Evolutionary conservation across 2,888 invertebrate genomes (phyloP), one percentile per base, ranked within the genome.

Genomic region (Ommatoiulus sabulosus): DNA sequence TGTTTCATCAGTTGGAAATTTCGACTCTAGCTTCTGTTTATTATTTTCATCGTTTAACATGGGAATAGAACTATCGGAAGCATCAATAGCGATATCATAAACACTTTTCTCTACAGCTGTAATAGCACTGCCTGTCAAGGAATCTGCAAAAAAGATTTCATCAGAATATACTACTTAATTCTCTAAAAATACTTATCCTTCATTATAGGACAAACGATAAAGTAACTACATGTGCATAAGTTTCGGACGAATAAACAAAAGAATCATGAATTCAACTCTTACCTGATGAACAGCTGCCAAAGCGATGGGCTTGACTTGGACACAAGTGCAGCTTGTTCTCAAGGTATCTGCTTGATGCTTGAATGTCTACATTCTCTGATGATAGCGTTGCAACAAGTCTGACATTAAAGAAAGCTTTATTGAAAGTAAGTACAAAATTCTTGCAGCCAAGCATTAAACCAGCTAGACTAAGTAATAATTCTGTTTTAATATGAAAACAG

Each of bases 211-310:
- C 12, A 10, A 10, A 48, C 48, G 48, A 48, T 48, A 48, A 48
- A 48, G 48, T 12, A 48, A 48, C 46, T 8, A 46, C 5, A 8
- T 48, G 57, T 17, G 7, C 44, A 44, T 12, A 44, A 12, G 2
- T 87, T 87, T 46, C 20, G n/a, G 15, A 35, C 46, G 10, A 5
- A 46, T 17, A 12, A 46, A 46, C 46, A 44, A 44, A 6, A 44
- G 8, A 44, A 48, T 35, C 52, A 48, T 44, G 10, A 17, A 20
- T 46, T 46, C 15, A 46, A 48, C 5, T 35, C 87, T 44, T 10
- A 80, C 87, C 87, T 17, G 87, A 87, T 72, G 87, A 87, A 44
- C 87, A 46, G 12, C 87, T 87, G 24, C 72, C 87, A 8, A 87
- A 43, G n/a, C 20, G 35, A 20, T 57, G 44, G 44, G n/a, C 35